Evolutionary conservation across 2,888 invertebrate genomes (phyloP).

Genomic region (Perizoma affinitatum): DNA sequence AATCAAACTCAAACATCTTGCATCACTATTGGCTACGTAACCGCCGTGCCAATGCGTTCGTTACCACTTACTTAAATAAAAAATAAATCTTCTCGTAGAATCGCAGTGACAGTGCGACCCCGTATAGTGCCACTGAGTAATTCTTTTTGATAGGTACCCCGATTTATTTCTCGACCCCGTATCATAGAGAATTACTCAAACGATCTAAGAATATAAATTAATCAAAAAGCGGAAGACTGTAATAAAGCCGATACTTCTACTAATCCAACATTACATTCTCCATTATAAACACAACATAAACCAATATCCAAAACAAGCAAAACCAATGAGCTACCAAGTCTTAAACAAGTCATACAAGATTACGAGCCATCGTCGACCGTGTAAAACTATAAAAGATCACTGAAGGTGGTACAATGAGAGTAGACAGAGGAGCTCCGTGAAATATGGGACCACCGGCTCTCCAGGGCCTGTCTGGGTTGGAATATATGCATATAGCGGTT

Average conservation of each 20-base stretch:
- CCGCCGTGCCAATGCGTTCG: too few relatives aligned
- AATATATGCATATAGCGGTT: constrained; percentile 41
- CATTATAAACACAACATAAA: constrained; percentile 16
- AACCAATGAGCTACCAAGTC: constrained; percentile 29
- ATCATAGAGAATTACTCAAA: background rate
- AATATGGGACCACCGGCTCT: constrained; percentile 77
- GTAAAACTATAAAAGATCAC: constrained; percentile 62
- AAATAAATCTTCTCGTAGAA: too few relatives aligned
- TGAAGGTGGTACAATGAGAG: constrained; percentile 56
- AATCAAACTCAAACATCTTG: too few relatives aligned
- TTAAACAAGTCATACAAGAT: constrained; percentile 45
- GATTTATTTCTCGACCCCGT: too few relatives aligned
- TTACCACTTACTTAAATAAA: too few relatives aligned
- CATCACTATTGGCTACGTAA: too few relatives aligned
- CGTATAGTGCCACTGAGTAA: too few relatives aligned
- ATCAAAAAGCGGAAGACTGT: constrained; percentile 9
- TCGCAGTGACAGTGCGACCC: too few relatives aligned
- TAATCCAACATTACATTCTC: constrained; percentile 12
- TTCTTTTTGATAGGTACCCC: too few relatives aligned
- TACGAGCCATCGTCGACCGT: constrained; percentile 48
- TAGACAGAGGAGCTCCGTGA: constrained; percentile 55
- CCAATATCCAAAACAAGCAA: constrained; percentile 25
- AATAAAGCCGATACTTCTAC: constrained; percentile 13
- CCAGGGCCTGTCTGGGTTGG: constrained; percentile 50
- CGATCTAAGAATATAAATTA: constrained; percentile 2